Evolutionary conservation across 2,113 vertebrate species (phyloP).

Genomic region (Scomber scombrus): DNA sequence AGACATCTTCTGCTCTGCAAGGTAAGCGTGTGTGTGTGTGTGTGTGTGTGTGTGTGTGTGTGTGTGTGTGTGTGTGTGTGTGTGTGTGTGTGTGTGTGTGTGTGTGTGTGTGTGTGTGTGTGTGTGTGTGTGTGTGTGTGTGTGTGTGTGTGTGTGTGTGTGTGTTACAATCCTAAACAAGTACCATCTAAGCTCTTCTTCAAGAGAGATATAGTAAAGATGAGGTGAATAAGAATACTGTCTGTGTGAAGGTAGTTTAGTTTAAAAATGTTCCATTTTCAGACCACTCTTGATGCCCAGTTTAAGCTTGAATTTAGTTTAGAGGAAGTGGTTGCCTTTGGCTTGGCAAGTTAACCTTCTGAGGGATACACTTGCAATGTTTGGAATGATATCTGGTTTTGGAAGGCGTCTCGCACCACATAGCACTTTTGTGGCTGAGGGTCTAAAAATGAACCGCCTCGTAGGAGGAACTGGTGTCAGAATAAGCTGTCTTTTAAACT

Average conservation of each 20-base stretch:
- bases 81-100: conserved; percentile 7
- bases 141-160: conserved; percentile 17
- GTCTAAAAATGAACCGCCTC: conserved; percentile 67
- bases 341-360: conserved; percentile 67
- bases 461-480: conserved; percentile 46
- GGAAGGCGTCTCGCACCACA: conserved; percentile 62
- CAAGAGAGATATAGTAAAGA: not conserved
- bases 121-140: conserved; percentile 17
- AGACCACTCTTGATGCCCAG: conserved; percentile 33
- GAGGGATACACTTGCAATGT: conserved; percentile 79
- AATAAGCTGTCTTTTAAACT: conserved; percentile 21
- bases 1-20: conserved; percentile 84
- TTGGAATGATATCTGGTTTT: conserved; percentile 81
- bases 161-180: not conserved
- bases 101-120: conserved; percentile 9
- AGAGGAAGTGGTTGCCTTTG: conserved; percentile 77
- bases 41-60: too few species aligned
- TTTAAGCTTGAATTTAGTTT: conserved; percentile 54
- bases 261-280: conserved; percentile 51
- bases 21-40: conserved; percentile 76
- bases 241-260: not conserved
- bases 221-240: not conserved
- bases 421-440: conserved; percentile 76
- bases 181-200: not conserved
- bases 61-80: too few species aligned